Evolutionary conservation across 2,113 vertebrate genomes (phyloP), one percentile per base, ranked within the genome.

Genomic region (Anas platyrhynchos): DNA sequence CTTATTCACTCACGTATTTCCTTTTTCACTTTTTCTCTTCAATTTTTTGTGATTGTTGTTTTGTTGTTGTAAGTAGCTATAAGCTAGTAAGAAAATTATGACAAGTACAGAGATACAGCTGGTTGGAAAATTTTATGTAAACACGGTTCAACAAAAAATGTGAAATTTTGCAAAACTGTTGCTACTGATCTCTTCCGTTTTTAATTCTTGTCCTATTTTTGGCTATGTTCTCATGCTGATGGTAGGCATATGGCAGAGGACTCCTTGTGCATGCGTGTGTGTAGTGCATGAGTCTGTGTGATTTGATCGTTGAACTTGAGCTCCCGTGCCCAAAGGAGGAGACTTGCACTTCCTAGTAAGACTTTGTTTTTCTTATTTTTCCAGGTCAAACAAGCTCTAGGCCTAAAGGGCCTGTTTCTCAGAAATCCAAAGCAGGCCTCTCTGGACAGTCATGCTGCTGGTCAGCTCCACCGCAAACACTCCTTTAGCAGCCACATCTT

Each of bases 371-470:
- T 4, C 25, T 52, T 8, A 75, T 65, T 78, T 94, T 98, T 97
- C 91, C 97, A 99, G 99, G 99, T 98, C 98, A 99, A 98, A 94
- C 98, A 98, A 96, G 98, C 98, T 98, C 98, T 98, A 97, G 99
- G 99, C 97, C 98, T 99, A 98, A 99, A 99, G 99, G 99, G 99
- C 73, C 98, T 99, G 73, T 99, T 99, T 98, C 99, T 99, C 98
- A 99, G 99, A 98, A 99, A 98, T 98, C 98, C 99, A 99, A 99
- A 99, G 98, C 99, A 99, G 94, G 96, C 98, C 95, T 99, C 99
- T 67, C 99, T 99, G 95, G 99, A 99, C 99, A 99, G 99, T 98
- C 99, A 99, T 99, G 99, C 98, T 99, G 99, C 98, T 99, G 99
- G 98, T 84, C 99, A 98, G 96, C 98, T 97, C 97, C 98, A 93